Conservation (phyloP, 2,888 invertebrate species). For the Zygothrica quintamaculata region DNA sequence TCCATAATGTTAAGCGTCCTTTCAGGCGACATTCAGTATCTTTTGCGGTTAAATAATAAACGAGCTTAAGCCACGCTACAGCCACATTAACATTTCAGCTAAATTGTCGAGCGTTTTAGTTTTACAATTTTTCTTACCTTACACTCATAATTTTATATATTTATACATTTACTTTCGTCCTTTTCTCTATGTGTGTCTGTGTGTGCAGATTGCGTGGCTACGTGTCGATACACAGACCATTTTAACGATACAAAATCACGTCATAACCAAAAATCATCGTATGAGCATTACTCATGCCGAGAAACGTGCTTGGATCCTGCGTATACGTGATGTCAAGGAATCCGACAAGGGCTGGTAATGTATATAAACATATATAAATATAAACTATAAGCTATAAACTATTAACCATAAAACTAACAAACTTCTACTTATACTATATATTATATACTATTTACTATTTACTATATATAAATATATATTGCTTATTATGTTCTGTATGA, state of each 20-base stretch:
- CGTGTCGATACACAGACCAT: slow-evolving; percentile 96
- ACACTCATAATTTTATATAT: not conserved
- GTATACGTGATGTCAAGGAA: slow-evolving; percentile 91
- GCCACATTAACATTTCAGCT: slow-evolving; percentile 59
- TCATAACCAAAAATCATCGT: slow-evolving; percentile 95
- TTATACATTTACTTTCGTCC: too few relatives aligned
- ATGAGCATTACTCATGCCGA: slow-evolving; percentile 92
- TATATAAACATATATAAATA: too few relatives aligned
- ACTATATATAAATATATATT: too few relatives aligned
- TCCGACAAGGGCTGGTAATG: slow-evolving; percentile 89
- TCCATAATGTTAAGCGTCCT: slow-evolving; percentile 32
- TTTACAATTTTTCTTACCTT: slow-evolving; percentile 54
- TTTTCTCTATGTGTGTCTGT: slow-evolving; percentile 13
- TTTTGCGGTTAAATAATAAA: slow-evolving; percentile 49
- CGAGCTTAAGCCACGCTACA: slow-evolving; percentile 66
- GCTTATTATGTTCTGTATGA: too few relatives aligned
- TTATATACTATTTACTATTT: too few relatives aligned
- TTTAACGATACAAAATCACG: slow-evolving; percentile 93
- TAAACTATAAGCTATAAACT: too few relatives aligned
- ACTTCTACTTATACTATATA: not conserved
- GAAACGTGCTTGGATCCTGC: slow-evolving; percentile 92
- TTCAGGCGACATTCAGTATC: slow-evolving; percentile 52
- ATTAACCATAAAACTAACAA: not conserved
- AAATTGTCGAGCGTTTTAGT: slow-evolving; percentile 62
- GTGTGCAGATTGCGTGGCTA: slow-evolving; percentile 92